Conservation (phyloP, 2,888 invertebrate genomes). For the Schrankia costaestrigalis region DNA sequence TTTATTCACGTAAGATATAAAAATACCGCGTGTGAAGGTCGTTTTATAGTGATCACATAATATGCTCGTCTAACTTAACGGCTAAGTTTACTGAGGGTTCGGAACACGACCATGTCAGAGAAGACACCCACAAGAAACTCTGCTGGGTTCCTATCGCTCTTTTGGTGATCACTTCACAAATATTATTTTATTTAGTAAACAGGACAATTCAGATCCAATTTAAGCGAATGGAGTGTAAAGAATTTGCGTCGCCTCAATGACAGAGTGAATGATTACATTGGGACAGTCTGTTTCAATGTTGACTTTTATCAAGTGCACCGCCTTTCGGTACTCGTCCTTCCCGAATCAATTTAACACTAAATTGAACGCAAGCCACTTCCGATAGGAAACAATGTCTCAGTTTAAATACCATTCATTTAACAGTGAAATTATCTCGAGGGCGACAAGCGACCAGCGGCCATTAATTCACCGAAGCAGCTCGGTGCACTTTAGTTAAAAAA, state of each 20-base stretch:
- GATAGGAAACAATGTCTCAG: constrained; percentile 46
- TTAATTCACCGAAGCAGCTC: constrained; percentile 44
- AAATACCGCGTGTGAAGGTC: too few relatives aligned
- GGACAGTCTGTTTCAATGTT: constrained; percentile 9
- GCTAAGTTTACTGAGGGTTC: too few relatives aligned
- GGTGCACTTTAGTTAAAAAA: constrained; percentile 43
- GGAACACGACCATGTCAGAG: too few relatives aligned
- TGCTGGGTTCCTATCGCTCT: too few relatives aligned
- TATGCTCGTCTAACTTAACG: too few relatives aligned
- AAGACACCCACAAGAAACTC: too few relatives aligned
- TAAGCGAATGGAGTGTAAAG: constrained; percentile 1
- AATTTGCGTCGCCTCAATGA: constrained; percentile 9
- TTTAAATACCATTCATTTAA: constrained; percentile 48
- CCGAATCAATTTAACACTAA: constrained; percentile 34
- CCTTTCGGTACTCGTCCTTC: not conserved
- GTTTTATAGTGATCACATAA: too few relatives aligned
- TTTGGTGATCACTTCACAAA: too few relatives aligned
- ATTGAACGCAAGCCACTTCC: constrained; percentile 28
- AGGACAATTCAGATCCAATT: too few relatives aligned
- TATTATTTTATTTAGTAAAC: too few relatives aligned
- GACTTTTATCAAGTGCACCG: constrained; percentile 19
- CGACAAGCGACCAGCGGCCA: constrained; percentile 46
- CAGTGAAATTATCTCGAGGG: constrained; percentile 47
- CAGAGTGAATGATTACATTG: constrained; percentile 15
- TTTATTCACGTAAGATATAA: too few relatives aligned